Conservation (phyloP, 2,797 vertebrate genomes). For the Leucoraja ocellata region DNA sequence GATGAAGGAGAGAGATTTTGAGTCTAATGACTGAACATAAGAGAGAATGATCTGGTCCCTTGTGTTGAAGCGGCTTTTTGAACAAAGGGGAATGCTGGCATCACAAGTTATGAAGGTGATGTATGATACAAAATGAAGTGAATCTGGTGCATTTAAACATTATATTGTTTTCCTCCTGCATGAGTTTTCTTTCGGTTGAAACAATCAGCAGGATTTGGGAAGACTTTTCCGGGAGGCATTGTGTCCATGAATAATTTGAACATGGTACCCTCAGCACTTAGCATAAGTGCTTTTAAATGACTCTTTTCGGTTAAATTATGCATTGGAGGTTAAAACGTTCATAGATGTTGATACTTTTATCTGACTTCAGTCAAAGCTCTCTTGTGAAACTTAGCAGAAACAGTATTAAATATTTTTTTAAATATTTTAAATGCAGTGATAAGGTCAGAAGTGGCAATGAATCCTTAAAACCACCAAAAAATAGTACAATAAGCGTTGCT, state of each 20-base stretch:
- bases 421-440: not conserved
- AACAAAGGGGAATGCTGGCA: not conserved
- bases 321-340: slow-evolving; percentile 1
- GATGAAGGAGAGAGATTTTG: too few species aligned
- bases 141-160: not conserved
- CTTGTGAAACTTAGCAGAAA: not conserved
- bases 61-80: not conserved
- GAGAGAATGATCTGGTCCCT: not conserved
- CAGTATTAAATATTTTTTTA: not conserved
- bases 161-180: not conserved
- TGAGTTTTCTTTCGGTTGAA: not conserved
- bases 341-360: not conserved
- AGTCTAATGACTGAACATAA: not conserved
- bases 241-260: not conserved
- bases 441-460: not conserved
- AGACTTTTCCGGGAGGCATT: not conserved
- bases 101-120: not conserved
- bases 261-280: not conserved
- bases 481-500: not conserved
- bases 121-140: not conserved
- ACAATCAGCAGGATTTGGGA: not conserved
- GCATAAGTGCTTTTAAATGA: not conserved
- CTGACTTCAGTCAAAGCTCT: not conserved
- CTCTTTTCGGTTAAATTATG: not conserved
- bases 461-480: not conserved